These are phyloP conservation scores for Stenopsyche tienmushanensis DNA, from an alignment of 1,140 invertebrate genomes.

Conservation along the genomic window DNA sequence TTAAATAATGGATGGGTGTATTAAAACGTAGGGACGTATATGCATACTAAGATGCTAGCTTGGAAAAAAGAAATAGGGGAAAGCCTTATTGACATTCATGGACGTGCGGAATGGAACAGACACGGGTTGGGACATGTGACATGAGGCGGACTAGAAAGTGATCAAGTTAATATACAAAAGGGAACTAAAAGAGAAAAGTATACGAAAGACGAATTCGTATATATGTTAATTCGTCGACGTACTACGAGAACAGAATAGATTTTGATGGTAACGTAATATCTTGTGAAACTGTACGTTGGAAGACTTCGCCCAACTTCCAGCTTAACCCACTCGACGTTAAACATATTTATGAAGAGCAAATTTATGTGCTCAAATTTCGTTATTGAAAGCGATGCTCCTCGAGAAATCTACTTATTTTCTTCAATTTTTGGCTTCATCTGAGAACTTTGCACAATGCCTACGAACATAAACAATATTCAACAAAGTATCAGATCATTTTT, in stretches of 20 bases:
- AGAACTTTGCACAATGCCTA: too few species aligned
- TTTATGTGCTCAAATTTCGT: too few species aligned
- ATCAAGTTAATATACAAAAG: background rate
- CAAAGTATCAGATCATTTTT: too few species aligned
- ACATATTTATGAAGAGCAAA: too few species aligned
- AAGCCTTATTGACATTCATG: slow-evolving; percentile 10
- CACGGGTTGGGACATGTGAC: slow-evolving; percentile 1
- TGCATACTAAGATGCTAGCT: background rate
- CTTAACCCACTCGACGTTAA: too few species aligned
- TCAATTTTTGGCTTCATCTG: too few species aligned
- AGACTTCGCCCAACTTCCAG: too few species aligned
- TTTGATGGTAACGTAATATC: too few species aligned
- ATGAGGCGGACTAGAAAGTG: background rate
- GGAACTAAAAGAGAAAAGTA: background rate
- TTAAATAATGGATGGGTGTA: background rate
- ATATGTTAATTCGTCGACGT: background rate
- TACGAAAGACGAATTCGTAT: background rate
- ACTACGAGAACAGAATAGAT: background rate
- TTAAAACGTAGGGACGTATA: background rate
- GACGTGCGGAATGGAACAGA: slow-evolving; percentile 2
- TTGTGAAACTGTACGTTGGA: too few species aligned
- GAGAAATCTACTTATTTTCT: too few species aligned
- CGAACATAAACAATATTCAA: too few species aligned
- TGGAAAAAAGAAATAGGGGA: background rate
- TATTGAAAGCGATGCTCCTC: too few species aligned